Percentiles rank a stretch among this genome's conserved stretches.
These are phyloP conservation scores for Formica exsecta DNA, from an alignment of 1,140 invertebrate genomes.

Conservation along the genomic window DNA sequence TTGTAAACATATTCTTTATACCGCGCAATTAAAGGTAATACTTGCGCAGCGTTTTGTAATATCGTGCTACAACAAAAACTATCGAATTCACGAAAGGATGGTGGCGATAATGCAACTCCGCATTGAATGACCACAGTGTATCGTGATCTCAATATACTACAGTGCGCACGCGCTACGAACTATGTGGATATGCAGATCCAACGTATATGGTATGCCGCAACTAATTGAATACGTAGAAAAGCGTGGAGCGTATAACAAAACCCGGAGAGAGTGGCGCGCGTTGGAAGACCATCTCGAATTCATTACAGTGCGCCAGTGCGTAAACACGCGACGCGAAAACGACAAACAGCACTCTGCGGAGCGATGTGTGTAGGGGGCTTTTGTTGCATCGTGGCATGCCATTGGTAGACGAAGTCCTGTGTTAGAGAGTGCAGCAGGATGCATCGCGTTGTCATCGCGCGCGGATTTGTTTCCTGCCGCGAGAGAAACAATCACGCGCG, in stretches of 20 bases:
- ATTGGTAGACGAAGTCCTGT: constrained; percentile 30
- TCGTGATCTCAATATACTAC: neutral
- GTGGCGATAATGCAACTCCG: constrained; percentile 24
- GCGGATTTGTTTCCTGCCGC: constrained; percentile 57
- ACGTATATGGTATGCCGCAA: constrained; percentile 14
- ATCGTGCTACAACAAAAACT: neutral
- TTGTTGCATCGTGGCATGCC: constrained; percentile 39
- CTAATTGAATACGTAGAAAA: constrained; percentile 52
- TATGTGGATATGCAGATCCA: neutral
- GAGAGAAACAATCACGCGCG: constrained; percentile 55
- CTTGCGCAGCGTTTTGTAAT: neutral
- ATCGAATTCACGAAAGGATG: constrained; percentile 3
- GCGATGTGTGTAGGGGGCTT: constrained; percentile 41
- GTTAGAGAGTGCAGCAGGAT: constrained; percentile 14
- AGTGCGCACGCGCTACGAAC: constrained; percentile 1
- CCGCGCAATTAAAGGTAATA: neutral
- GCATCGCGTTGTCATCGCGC: constrained; percentile 51
- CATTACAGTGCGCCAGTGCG: constrained; percentile 58
- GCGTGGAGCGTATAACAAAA: constrained; percentile 29
- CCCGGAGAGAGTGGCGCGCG: constrained; percentile 32
- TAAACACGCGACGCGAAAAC: constrained; percentile 52
- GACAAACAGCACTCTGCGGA: constrained; percentile 53
- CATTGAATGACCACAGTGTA: constrained; percentile 24
- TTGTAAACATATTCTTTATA: neutral
- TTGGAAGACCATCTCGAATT: constrained; percentile 59